These are phyloP conservation scores for Adineta ricciae DNA, from an alignment of 2,888 invertebrate genomes.

Conservation along the genomic window DNA sequence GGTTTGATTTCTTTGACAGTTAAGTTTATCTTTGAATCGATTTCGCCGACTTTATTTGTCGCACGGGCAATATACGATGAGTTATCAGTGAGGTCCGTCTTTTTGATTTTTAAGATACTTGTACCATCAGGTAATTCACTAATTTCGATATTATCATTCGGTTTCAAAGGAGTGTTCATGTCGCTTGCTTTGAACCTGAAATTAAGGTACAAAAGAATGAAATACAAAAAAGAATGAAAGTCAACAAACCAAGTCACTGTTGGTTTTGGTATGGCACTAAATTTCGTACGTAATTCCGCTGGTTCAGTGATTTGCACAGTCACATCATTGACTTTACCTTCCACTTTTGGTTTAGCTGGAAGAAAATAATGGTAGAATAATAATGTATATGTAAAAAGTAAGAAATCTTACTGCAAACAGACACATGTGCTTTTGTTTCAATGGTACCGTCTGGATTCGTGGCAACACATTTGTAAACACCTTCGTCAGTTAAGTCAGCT, in stretches of 20 bases:
- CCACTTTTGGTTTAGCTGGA: conserved; percentile 12
- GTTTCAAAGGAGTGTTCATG: not conserved
- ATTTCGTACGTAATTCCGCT: not conserved
- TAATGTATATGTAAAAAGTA: not conserved
- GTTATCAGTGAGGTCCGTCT: not conserved
- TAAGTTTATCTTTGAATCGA: conserved; percentile 21
- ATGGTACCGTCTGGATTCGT: conserved; percentile 8
- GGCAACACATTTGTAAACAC: not conserved
- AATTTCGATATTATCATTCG: not conserved
- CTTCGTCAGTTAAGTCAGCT: not conserved
- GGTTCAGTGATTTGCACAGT: not conserved
- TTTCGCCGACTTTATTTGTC: conserved; percentile 28
- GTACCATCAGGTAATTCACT: conserved; percentile 17
- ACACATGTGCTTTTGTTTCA: conserved; percentile 2
- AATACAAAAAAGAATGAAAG: not conserved
- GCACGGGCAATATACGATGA: conserved; percentile 1
- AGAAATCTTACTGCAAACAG: not conserved
- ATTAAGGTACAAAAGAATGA: not conserved
- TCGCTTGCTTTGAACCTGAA: conserved; percentile 3
- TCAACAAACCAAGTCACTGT: not conserved
- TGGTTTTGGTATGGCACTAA: conserved; percentile 18
- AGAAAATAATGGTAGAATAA: no score
- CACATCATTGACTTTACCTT: conserved; percentile 4
- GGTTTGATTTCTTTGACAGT: conserved; percentile 30
- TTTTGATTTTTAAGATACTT: not conserved